Evolutionary conservation across 2,113 vertebrate genomes (phyloP).

Genomic region (Nycticorax nycticorax): DNA sequence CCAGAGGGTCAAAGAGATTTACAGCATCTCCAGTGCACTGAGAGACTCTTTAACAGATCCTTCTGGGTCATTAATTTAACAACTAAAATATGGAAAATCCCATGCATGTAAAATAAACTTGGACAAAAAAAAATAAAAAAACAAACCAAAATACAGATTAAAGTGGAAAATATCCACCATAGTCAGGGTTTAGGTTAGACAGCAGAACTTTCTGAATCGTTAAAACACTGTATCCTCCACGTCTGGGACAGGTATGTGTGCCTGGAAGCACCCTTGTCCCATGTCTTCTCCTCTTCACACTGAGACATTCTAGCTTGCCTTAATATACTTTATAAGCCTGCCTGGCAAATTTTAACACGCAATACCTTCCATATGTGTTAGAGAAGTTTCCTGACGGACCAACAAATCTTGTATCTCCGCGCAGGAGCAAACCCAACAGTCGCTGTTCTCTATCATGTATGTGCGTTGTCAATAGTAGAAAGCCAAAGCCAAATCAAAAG

Average conservation of each 20-base stretch:
- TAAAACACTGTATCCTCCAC: background rate
- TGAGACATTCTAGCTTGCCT: background rate
- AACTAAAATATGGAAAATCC: background rate
- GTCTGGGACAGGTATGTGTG: background rate
- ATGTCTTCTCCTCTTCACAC: background rate
- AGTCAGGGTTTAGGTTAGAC: background rate
- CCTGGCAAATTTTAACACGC: background rate
- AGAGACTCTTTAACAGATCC: background rate
- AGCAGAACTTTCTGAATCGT: background rate
- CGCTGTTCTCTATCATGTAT: background rate
- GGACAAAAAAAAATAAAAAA: background rate
- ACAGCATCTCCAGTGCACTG: rapidly evolving
- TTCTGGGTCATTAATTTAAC: background rate
- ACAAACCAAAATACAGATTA: background rate
- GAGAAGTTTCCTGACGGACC: background rate
- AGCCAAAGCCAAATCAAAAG: background rate
- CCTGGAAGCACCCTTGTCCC: background rate
- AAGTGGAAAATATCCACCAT: background rate
- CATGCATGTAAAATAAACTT: background rate
- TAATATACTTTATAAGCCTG: background rate
- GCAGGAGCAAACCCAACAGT: background rate
- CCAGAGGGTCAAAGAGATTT: background rate
- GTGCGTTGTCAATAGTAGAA: background rate
- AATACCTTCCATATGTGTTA: background rate
- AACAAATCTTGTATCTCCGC: background rate